These are phyloP conservation scores for Vannuccia rotundouncinata DNA, from an alignment of 2,888 invertebrate species.

Conservation along the genomic window DNA sequence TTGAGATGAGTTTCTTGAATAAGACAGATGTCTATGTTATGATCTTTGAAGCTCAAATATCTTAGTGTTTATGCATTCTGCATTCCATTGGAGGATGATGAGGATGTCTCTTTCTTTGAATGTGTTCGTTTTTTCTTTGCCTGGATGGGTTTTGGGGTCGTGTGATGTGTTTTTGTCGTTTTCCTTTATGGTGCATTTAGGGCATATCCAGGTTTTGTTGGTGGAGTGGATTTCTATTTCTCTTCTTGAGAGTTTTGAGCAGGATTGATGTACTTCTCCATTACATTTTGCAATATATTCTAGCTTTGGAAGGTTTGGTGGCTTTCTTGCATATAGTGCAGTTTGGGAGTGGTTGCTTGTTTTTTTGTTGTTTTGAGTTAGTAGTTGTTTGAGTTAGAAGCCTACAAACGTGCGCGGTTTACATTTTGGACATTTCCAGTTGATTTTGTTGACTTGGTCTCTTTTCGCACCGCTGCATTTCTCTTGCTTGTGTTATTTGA, in stretches of 20 bases:
- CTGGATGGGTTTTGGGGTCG: not conserved
- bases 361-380: not conserved
- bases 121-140: not conserved
- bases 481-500: not conserved
- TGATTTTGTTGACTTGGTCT: not conserved
- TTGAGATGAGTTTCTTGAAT: constrained; percentile 8
- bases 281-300: not conserved
- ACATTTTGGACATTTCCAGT: constrained; percentile 1
- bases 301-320: not conserved
- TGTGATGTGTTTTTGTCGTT: not conserved
- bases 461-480: not conserved
- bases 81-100: not conserved
- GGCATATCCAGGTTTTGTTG: not conserved
- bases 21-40: constrained; percentile 7
- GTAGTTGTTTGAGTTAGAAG: not conserved
- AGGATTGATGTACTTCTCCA: not conserved
- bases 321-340: not conserved
- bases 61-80: not conserved
- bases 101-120: not conserved
- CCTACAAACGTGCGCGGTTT: not conserved
- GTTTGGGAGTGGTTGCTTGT: not conserved
- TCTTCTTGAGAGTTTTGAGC: not conserved
- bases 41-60: not conserved
- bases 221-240: not conserved
- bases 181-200: not conserved